Percentiles rank a stretch among this genome's conserved stretches.
These are phyloP conservation scores for Sycophila sp. DNA, from an alignment of 1,140 invertebrate genomes.

Conservation along the genomic window DNA sequence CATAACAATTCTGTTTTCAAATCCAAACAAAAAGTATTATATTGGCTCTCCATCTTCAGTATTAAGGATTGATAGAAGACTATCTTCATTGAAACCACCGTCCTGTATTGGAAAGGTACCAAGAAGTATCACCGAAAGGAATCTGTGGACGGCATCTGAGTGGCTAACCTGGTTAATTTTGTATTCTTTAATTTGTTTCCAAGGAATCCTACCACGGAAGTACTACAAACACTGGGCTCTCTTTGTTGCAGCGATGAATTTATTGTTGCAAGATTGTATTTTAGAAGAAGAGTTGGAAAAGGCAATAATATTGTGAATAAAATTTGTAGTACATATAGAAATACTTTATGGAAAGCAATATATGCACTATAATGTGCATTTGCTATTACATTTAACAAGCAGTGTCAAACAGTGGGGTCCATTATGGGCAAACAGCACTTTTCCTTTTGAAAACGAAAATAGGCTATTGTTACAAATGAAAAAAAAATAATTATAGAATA, in stretches of 20 bases:
- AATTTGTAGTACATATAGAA: not conserved
- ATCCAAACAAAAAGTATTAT: not conserved
- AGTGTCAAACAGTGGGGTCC: constrained; percentile 16
- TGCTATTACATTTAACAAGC: not conserved
- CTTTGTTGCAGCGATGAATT: not conserved
- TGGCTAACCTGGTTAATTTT: constrained; percentile 5
- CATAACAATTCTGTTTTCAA: not conserved
- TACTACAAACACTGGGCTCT: not conserved
- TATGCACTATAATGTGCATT: constrained; percentile 27
- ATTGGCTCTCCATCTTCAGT: not conserved
- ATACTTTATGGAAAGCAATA: not conserved
- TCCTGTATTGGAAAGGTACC: not conserved
- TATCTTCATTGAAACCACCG: constrained; percentile 2
- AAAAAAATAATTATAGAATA: not conserved
- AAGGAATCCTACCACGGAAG: not conserved
- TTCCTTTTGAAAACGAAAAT: constrained; percentile 30
- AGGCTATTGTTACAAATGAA: constrained; percentile 17
- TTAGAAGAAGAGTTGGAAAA: not conserved
- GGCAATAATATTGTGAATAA: not conserved
- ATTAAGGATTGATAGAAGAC: not conserved
- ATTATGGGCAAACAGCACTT: constrained; percentile 2
- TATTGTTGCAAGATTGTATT: constrained; percentile 2
- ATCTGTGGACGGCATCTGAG: not conserved
- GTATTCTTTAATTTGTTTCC: not conserved
- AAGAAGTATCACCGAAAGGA: constrained; percentile 1